These are phyloP conservation scores for Gobio gobio DNA, from an alignment of 2,113 vertebrate genomes.

Conservation along the genomic window DNA sequence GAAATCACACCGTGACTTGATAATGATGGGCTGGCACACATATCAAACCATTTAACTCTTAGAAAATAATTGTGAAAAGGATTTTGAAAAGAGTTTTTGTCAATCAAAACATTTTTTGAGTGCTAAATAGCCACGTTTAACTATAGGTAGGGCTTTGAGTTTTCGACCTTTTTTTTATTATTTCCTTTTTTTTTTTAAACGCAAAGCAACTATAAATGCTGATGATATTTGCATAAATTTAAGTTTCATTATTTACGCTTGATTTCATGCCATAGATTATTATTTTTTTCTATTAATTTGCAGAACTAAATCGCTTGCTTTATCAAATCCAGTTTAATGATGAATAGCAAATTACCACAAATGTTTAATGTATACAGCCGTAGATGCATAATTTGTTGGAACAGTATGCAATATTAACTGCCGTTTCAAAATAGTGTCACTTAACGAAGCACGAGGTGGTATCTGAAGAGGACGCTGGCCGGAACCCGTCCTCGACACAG, in stretches of 20 bases:
- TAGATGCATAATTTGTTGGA: slow-evolving; percentile 54
- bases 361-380: slow-evolving; percentile 37
- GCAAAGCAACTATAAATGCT: slow-evolving; percentile 1
- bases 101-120: slow-evolving; percentile 13
- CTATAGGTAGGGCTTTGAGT: slow-evolving; percentile 68
- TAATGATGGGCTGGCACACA: neutral
- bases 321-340: slow-evolving; percentile 30
- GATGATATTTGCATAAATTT: slow-evolving; percentile 10
- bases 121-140: slow-evolving; percentile 43
- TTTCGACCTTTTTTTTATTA: slow-evolving; percentile 52
- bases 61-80: neutral
- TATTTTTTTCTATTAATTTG: slow-evolving; percentile 39
- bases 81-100: neutral
- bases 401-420: slow-evolving; percentile 63
- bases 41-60: neutral
- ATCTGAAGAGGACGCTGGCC: slow-evolving; percentile 69
- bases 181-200: slow-evolving; percentile 37
- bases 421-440: slow-evolving; percentile 74
- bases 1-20: neutral
- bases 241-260: slow-evolving; percentile 33
- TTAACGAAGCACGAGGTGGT: slow-evolving; percentile 72
- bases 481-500: slow-evolving; percentile 67
- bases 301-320: slow-evolving; percentile 2
- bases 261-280: neutral
- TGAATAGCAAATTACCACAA: slow-evolving; percentile 23